These are phyloP conservation scores for Sebastes diploproa DNA, from an alignment of 2,797 vertebrate species.

Conservation along the genomic window DNA sequence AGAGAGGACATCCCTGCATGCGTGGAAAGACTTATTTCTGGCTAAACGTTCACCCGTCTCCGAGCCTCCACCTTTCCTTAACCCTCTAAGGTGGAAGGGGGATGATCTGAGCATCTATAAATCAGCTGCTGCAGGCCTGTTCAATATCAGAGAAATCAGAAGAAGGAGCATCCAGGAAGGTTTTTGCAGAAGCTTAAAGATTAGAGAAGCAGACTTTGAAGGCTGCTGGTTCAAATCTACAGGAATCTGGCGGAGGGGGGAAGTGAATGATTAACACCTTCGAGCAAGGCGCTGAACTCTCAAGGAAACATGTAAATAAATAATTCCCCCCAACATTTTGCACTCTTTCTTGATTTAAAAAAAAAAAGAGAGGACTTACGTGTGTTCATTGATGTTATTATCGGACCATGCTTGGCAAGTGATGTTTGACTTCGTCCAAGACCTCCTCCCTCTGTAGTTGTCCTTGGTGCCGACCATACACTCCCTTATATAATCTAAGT, in stretches of 20 bases:
- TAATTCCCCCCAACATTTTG: background rate
- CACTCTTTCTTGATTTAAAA: background rate
- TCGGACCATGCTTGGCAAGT: slow-evolving; percentile 95
- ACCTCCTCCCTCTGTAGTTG: slow-evolving; percentile 91
- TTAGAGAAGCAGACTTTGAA: slow-evolving; percentile 49
- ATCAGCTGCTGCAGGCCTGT: slow-evolving; percentile 68
- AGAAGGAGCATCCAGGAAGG: slow-evolving; percentile 56
- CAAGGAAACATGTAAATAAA: background rate
- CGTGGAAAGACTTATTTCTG: slow-evolving; percentile 73
- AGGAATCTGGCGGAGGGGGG: slow-evolving; percentile 1
- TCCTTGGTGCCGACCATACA: slow-evolving; percentile 91
- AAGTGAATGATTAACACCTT: slow-evolving; percentile 38
- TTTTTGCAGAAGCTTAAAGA: slow-evolving; percentile 35
- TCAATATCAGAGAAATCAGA: slow-evolving; percentile 67
- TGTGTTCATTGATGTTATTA: slow-evolving; percentile 96
- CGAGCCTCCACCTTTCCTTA: slow-evolving; percentile 62
- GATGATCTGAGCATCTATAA: slow-evolving; percentile 69
- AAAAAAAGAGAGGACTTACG: slow-evolving; percentile 80
- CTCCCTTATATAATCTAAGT: slow-evolving; percentile 91
- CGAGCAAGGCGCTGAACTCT: background rate
- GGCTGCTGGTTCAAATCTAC: slow-evolving; percentile 45
- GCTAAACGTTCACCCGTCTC: slow-evolving; percentile 66
- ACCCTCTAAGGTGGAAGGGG: slow-evolving; percentile 63
- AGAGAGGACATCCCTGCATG: slow-evolving; percentile 61
- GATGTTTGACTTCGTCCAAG: slow-evolving; percentile 92